A percentile compares a stretch with the other conserved stretches of the same genome.
Evolutionary conservation across 1,140 invertebrate species (phyloP).

Genomic region (Lutraria rhynchaena): DNA sequence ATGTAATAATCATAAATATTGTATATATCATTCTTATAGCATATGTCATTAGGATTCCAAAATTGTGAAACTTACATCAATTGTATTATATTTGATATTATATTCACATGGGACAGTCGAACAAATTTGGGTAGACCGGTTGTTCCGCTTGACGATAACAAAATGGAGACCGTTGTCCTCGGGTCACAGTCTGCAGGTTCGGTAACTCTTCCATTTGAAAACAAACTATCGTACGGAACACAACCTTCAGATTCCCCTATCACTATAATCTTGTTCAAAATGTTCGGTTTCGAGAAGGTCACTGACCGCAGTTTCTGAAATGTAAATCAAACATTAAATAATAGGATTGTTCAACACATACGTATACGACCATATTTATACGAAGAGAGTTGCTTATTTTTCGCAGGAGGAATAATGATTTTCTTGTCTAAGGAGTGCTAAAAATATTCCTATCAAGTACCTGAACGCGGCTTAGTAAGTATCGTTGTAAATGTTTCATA

Average conservation of each 20-base stretch:
- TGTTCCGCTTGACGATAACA: conserved; percentile 76
- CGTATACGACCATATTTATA: too few species aligned
- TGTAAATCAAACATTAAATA: too few species aligned
- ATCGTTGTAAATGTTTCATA: too few species aligned
- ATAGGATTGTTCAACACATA: too few species aligned
- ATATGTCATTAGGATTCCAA: too few species aligned
- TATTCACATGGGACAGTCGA: conserved; percentile 75
- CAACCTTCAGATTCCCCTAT: conserved; percentile 3
- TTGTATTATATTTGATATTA: conserved; percentile 83
- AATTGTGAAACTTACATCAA: conserved; percentile 10
- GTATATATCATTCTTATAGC: too few species aligned
- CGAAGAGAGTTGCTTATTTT: too few species aligned
- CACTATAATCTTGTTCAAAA: conserved; percentile 34
- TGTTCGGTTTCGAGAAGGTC: conserved; percentile 7
- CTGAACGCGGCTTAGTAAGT: too few species aligned
- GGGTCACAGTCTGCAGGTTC: conserved; percentile 30
- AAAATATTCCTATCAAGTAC: too few species aligned
- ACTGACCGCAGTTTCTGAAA: conserved; percentile 36
- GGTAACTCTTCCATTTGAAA: background rate
- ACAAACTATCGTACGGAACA: conserved; percentile 29
- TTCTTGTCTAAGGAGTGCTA: too few species aligned
- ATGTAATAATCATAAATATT: too few species aligned
- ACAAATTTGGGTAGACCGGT: conserved; percentile 78
- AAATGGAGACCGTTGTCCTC: conserved; percentile 12
- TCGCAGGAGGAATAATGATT: too few species aligned